These are phyloP conservation scores for Luehdorfia chinensis DNA, from an alignment of 1,140 invertebrate species.

Conservation along the genomic window DNA sequence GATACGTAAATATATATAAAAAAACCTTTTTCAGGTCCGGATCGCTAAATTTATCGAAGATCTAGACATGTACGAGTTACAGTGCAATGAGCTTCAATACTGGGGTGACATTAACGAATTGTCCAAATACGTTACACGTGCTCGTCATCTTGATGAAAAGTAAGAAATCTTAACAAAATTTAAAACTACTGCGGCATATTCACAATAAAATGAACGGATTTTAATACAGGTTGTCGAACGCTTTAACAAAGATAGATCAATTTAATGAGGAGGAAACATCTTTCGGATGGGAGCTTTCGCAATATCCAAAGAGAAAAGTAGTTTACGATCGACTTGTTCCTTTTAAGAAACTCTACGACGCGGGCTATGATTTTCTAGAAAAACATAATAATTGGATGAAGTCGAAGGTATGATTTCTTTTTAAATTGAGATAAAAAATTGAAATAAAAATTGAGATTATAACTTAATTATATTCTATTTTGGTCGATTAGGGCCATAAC, in stretches of 20 bases:
- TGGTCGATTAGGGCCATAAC: too few relatives aligned
- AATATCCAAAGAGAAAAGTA: constrained; percentile 90
- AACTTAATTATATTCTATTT: too few relatives aligned
- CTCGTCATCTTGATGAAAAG: constrained; percentile 84
- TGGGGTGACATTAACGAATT: constrained; percentile 94
- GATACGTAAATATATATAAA: too few relatives aligned
- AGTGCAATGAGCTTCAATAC: constrained; percentile 91
- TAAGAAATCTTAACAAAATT: constrained; percentile 50
- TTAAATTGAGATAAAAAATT: constrained; percentile 6
- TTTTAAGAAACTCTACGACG: constrained; percentile 94
- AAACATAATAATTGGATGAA: constrained; percentile 91
- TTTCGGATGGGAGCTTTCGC: constrained; percentile 92
- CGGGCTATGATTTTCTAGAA: constrained; percentile 89
- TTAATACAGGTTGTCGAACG: constrained; percentile 77
- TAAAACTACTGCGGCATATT: neutral
- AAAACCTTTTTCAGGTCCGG: constrained; percentile 63
- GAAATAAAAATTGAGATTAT: too few relatives aligned
- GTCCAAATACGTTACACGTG: constrained; percentile 89
- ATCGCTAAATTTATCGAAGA: constrained; percentile 88
- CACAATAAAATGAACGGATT: neutral
- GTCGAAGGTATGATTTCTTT: constrained; percentile 78
- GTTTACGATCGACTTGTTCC: constrained; percentile 87
- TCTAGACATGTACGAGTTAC: constrained; percentile 86
- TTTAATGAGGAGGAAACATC: constrained; percentile 96
- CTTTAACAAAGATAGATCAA: constrained; percentile 89